Evolutionary conservation across 2,797 vertebrate species (phyloP).

Genomic region (Microchirus variegatus): DNA sequence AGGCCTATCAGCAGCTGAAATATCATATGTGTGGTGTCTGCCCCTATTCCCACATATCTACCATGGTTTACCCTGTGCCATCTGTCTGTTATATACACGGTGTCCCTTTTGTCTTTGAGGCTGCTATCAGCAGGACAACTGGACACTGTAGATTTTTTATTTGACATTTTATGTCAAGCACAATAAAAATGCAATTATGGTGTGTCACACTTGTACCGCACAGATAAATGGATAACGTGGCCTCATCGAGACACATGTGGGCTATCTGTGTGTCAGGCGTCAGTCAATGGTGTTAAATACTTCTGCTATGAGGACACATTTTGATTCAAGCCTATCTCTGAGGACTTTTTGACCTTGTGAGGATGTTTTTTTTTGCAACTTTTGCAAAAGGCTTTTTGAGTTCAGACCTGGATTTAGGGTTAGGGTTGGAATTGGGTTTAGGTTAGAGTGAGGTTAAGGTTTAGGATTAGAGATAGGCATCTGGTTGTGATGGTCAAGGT

Average conservation of each 20-base stretch:
- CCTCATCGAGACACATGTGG: conserved; percentile 26
- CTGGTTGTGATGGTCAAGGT: background rate
- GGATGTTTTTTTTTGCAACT: no score
- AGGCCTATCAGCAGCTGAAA: conserved; percentile 42
- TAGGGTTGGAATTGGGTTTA: no score
- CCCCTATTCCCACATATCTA: conserved; percentile 62
- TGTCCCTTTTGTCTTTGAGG: conserved; percentile 29
- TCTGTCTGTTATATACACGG: conserved; percentile 33
- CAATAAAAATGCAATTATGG: conserved; percentile 16
- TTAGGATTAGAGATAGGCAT: background rate
- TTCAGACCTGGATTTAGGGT: no score
- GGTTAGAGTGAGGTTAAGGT: no score
- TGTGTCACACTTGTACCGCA: background rate
- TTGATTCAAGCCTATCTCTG: no score
- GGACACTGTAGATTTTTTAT: conserved; percentile 2
- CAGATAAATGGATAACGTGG: conserved; percentile 5
- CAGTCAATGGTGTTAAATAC: conserved; percentile 30
- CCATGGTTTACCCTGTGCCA: conserved; percentile 32
- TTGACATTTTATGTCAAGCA: conserved; percentile 34
- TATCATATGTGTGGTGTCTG: conserved; percentile 63
- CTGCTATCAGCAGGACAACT: background rate
- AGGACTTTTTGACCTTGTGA: no score
- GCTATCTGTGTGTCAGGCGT: conserved; percentile 29
- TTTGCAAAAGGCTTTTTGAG: no score
- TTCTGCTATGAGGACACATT: background rate